Evolutionary conservation across 2,113 vertebrate genomes (phyloP).

Genomic region (Pangasianodon hypophthalmus): DNA sequence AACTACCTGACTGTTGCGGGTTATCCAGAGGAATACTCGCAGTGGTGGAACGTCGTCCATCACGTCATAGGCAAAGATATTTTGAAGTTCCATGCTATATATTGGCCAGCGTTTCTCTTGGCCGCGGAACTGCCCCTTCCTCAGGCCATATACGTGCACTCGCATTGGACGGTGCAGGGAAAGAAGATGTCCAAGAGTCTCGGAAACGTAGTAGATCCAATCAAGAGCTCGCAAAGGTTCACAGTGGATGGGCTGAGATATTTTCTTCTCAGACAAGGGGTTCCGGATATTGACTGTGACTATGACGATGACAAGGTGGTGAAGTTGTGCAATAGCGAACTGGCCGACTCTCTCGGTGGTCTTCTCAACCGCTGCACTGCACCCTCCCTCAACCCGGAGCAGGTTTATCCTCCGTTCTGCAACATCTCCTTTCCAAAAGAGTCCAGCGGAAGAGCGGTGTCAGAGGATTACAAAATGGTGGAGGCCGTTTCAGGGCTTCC

Average conservation of each 20-base stretch:
- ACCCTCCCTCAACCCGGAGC: slow-evolving; percentile 81
- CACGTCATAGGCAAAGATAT: slow-evolving; percentile 96
- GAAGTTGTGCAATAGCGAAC: slow-evolving; percentile 86
- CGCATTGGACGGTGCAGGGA: slow-evolving; percentile 90
- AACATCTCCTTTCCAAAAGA: slow-evolving; percentile 74
- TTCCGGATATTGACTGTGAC: slow-evolving; percentile 88
- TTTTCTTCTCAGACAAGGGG: slow-evolving; percentile 90
- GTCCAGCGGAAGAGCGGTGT: slow-evolving; percentile 57
- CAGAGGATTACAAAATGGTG: slow-evolving; percentile 83
- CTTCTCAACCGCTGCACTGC: slow-evolving; percentile 90
- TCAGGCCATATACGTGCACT: slow-evolving; percentile 83
- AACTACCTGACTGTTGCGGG: slow-evolving; percentile 89
- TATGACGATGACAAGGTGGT: slow-evolving; percentile 85
- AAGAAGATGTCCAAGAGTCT: slow-evolving; percentile 98
- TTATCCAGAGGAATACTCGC: slow-evolving; percentile 76
- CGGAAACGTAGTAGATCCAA: slow-evolving; percentile 88
- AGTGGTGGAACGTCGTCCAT: slow-evolving; percentile 77
- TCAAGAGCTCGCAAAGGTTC: slow-evolving; percentile 70
- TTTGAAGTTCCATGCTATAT: slow-evolving; percentile 91
- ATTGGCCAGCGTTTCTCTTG: slow-evolving; percentile 93
- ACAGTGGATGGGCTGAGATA: slow-evolving; percentile 89
- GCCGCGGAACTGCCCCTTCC: slow-evolving; percentile 84
- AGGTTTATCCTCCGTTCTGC: slow-evolving; percentile 81
- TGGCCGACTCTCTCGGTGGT: slow-evolving; percentile 89
- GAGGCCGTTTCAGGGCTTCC: slow-evolving; percentile 74